Conservation (phyloP, 2,113 vertebrate genomes). For the Bambusicola thoracicus region DNA sequence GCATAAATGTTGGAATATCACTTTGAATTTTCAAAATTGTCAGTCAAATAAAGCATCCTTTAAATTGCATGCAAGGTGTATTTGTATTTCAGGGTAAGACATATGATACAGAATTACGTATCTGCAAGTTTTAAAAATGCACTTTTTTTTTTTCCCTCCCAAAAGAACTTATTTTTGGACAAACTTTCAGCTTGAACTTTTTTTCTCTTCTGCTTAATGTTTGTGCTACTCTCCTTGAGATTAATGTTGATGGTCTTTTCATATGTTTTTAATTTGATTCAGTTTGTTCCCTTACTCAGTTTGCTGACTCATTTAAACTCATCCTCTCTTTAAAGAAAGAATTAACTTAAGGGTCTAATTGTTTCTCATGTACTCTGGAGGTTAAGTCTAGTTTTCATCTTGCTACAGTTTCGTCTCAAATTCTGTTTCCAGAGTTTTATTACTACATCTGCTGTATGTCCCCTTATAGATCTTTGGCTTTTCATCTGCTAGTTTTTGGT, state of each 20-base stretch:
- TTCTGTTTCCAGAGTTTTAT: neutral
- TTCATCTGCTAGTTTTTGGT: neutral
- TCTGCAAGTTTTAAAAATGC: neutral
- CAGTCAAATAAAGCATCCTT: neutral
- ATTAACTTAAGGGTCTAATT: neutral
- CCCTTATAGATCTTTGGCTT: neutral
- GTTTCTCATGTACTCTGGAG: neutral
- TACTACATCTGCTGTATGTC: neutral
- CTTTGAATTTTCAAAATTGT: neutral
- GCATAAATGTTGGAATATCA: neutral
- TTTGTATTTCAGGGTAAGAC: neutral
- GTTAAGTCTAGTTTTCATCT: neutral
- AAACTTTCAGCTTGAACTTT: neutral
- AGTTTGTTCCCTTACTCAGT: neutral
- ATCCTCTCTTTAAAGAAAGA: neutral
- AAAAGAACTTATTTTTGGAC: neutral
- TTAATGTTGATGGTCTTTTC: neutral
- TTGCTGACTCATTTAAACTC: neutral
- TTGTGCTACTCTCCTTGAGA: neutral
- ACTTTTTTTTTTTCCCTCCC: fast-evolving
- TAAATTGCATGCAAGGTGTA: neutral
- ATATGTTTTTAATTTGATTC: neutral
- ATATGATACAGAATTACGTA: neutral
- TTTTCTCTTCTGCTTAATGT: neutral
- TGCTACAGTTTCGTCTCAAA: neutral